These are phyloP conservation scores for Diadegma fenestrale DNA, from an alignment of 2,888 invertebrate species.

Conservation along the genomic window DNA sequence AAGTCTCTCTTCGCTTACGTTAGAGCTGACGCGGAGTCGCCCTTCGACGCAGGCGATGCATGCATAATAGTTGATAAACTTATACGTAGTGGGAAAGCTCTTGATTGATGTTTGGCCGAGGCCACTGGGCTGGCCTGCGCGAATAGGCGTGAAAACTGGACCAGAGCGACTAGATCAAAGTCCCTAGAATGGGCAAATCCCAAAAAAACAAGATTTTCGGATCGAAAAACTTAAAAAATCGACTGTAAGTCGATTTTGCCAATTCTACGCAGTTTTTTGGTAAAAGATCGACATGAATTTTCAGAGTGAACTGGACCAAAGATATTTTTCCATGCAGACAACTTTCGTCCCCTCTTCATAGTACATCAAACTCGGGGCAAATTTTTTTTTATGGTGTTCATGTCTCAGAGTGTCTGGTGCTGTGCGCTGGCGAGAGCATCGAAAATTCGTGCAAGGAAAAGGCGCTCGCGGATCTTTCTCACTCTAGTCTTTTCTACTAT, in stretches of 20 bases:
- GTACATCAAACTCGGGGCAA: neutral
- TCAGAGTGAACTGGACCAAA: neutral
- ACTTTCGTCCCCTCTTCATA: constrained; percentile 2
- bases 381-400: constrained; percentile 21
- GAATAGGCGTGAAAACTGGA: constrained; percentile 63
- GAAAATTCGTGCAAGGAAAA: constrained; percentile 63
- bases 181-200: neutral
- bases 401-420: neutral
- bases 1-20: constrained; percentile 79
- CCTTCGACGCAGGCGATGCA: constrained; percentile 39
- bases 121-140: constrained; percentile 49
- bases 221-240: neutral
- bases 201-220: neutral
- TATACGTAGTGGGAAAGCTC: constrained; percentile 53
- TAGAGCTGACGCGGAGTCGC: constrained; percentile 57
- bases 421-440: constrained; percentile 6
- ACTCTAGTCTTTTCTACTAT: constrained; percentile 76
- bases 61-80: neutral
- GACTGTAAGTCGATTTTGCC: neutral
- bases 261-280: neutral
- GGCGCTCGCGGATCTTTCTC: constrained; percentile 20
- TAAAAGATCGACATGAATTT: neutral
- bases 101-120: constrained; percentile 43
- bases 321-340: neutral
- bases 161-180: neutral